Evolutionary conservation across 2,888 invertebrate species (phyloP), one percentile per base, ranked within the genome.

Genomic region (Caenorhabditis sp.): DNA sequence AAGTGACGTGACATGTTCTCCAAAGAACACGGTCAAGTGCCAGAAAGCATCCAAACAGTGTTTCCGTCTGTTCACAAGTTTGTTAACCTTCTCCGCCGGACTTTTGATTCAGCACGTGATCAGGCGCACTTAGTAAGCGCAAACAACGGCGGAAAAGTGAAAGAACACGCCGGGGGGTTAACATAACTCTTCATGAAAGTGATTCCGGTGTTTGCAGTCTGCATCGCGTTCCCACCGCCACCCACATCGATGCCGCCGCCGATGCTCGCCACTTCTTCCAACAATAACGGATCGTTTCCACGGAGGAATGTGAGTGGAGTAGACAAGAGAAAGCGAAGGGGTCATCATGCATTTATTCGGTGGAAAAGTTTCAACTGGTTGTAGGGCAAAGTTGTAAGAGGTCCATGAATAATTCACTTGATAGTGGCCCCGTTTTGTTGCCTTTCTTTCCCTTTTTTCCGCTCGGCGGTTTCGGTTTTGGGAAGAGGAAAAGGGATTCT

Each of bases 161-260:
- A 35, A 55, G 55, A 66, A 66, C 66, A 56, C 39, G 17, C 24
- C n/a, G n/a, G n/a, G 2, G 52, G 15, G 35, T 39, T 48, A 56
- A 56, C 46, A 41, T 56, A 30, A 52, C 35, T 55, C 45, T 24
- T 39, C 32, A 32, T 58, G 41, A 20, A 43, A 55, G 3, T 27
- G 35, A 58, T 45, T 45, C 24, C 17, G 41, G 46, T 53, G 46
- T 53, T 78, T 78, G 43, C 78, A 78, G 78, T 78, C 26, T 58
- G 62, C 50, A 66, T 78, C 52, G 61, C 32, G 52, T 78, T 78
- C 63, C 78, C 78, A 39, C 78, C 78, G 37, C 78, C 78, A 20
- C 78, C 78, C 24, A 52, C 59, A 7, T 52, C 58, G 17, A 58
- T 50, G 26, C 75, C 75, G 30, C 58, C 58, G 2, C 53, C 73